Evolutionary conservation across 2,113 vertebrate species (phyloP), one percentile per base, ranked within the genome.

Genomic region (Tilapia sparmanii): DNA sequence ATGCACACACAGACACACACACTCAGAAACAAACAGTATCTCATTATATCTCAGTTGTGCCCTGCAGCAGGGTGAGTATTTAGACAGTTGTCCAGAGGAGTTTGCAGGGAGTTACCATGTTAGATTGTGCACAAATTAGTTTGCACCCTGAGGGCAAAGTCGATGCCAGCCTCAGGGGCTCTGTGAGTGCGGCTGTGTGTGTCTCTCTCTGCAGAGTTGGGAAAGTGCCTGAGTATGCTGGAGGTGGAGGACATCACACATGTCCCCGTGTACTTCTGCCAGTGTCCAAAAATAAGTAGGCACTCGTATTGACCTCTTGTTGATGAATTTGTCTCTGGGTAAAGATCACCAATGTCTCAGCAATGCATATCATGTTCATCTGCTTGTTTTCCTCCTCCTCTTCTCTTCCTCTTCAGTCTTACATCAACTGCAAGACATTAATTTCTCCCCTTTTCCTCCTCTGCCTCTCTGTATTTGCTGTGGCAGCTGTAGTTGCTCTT

Each of bases 201-300:
- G 80, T 84, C 8, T 16, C 18, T 84, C 15, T 10, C 54, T 87
- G 84, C 80, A 50, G 50, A 61, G 57, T 42, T 52, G 4, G 54
- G 66, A 55, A 66, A 24, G 31, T 57, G 79, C 38, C 35, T n/a
- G 78, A 68, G 73, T 52, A 40, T 19, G 29, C 55, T 61, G 76
- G 54, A 80, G 71, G 86, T 78, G 81, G 84, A 92, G 89, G 82
- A 86, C 88, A 87, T 85, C 90, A 81, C 90, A 89, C 87, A 54
- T 47, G 85, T 66, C 88, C 86, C 86, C 12, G 7, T 88, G 59
- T 78, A 84, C 47, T 91, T 91, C 82, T 91, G 86, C 87, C 87
- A 87, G 84, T 8, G 4, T 88, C 90, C 84, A 87, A 94, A 95
- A 95, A 95, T 95, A 95, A 91, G 90, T 24, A 18, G 71, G 85